Conservation (phyloP, 2,113 vertebrate species). For the Istiophorus platypterus region DNA sequence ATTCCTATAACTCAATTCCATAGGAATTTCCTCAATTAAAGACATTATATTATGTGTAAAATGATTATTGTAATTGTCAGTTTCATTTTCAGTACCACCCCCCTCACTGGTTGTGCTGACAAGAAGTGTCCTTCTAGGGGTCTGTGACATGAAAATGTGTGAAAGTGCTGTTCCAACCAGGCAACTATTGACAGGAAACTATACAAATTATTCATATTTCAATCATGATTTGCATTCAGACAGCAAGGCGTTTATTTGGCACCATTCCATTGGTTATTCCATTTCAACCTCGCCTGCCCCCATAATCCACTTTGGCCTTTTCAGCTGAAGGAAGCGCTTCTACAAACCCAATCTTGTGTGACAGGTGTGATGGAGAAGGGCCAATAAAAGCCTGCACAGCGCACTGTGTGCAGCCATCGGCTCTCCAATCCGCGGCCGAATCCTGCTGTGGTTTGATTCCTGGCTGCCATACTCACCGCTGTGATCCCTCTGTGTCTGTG, state of each 20-base stretch:
- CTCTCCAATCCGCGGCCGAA: conserved; percentile 64
- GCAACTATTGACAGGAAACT: conserved; percentile 44
- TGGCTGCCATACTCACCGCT: conserved; percentile 70
- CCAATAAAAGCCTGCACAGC: conserved; percentile 76
- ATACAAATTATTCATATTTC: conserved; percentile 70
- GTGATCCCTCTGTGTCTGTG: conserved; percentile 69
- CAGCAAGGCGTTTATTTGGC: conserved; percentile 60
- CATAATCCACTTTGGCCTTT: conserved; percentile 81
- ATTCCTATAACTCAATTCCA: conserved; percentile 56
- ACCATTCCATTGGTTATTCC: conserved; percentile 70
- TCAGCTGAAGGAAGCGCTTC: conserved; percentile 76
- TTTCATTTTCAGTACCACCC: conserved; percentile 11
- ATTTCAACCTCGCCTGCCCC: conserved; percentile 70
- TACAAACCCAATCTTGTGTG: conserved; percentile 82
- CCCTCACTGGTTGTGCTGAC: conserved; percentile 11
- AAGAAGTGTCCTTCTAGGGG: conserved; percentile 17
- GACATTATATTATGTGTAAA: conserved; percentile 31
- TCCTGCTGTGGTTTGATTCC: conserved; percentile 79
- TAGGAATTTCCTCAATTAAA: conserved; percentile 65
- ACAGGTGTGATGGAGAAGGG: conserved; percentile 82
- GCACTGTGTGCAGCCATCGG: conserved; percentile 61
- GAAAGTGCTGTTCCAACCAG: conserved; percentile 16
- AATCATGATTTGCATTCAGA: conserved; percentile 76
- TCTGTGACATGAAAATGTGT: conserved; percentile 24
- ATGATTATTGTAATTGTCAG: conserved; percentile 31